Evolutionary conservation across 2,888 invertebrate genomes (phyloP), one percentile per base, ranked within the genome.

Genomic region (Yponomeuta evonymella): DNA sequence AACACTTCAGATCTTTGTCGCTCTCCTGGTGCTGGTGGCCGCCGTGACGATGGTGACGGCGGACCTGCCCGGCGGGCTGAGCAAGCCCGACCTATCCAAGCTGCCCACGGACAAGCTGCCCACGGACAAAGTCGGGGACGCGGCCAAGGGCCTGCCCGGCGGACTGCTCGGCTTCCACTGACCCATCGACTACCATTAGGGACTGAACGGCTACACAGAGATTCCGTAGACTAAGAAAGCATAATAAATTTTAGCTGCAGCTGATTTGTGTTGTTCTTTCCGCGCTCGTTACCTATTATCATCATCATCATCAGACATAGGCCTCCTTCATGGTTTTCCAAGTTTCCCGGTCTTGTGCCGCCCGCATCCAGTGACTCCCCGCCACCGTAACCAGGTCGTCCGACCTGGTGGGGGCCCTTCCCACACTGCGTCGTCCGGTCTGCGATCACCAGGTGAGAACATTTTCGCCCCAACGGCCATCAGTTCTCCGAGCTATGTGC

Each of bases 1-100:
- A 29, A 64, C 30, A 64, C 58, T 43, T 48, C 72, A 71, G 69
- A 48, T 58, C 70, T 71, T 73, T 70, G 63, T 72, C 0, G 86
- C 86, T 72, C 75, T 88, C 58, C 75, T 89, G 73, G 75, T 88
- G 82, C 75, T 89, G 76, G 85, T 73, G 36, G 63, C 74, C 48
- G 70, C 74, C 48, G 69, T 65, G 48, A 75, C 80, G 58, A 76
- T 77, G 72, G 75, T 80, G 58, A 76, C 78, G 72, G 64, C 79
- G 10, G 87, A 85, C 66, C 75, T 84, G 48, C 77, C 78, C 73
- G 81, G 64, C 9, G 81, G 76, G 48, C 72, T 76, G 58, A 83
- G 83, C 73, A 73, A 74, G 0, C 76, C 79, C 3, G 76, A 72
- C 11, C 75, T 78, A 43, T 76, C 76, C 48, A 79, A 79, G 33